Base-by-base conservation (phyloP, 2,888 invertebrate species). In the Anarsia innoxiella region DNA sequence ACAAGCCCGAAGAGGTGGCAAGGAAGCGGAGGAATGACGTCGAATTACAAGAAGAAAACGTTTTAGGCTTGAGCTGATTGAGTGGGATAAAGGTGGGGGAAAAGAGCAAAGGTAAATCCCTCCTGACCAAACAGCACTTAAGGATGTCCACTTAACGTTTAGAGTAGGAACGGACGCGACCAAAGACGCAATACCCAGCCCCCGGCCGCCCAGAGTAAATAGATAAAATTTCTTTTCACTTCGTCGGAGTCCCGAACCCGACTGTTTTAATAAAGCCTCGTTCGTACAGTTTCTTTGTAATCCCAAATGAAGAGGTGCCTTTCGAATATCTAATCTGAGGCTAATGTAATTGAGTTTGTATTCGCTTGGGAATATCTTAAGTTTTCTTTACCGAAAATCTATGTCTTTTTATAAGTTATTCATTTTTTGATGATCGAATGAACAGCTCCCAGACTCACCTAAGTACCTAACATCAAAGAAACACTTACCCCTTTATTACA, bases 31-130 rank as follows among this genome's bases (percentile, higher is more conserved):
- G 40, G 48, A 46, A 49, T 45, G 41, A 40, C 45, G 49, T 27
- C 58, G 61, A 63, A 60, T 66, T 66, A 64, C 53, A n/a, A n/a
- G 13, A 15, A 30, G 13, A 57, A 62, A 60, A 53, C 66, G 62
- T 56, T 67, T 66, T 62, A 55, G 55, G 54, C 59, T 59, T 63
- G 60, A 67, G 60, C 59, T 77, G 80, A 83, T 79, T 77, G 78
- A 80, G 77, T 65, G 69, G 70, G 64, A n/a, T n/a, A n/a, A 60
- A 65, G 67, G 68, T 49, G 59, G 61, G 57, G 56, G 59, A 71
- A 82, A 79, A 73, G 80, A 79, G 80, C 82, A 78, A 72, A 79
- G 76, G 76, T 76, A 76, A 80, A 83, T 80, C 83, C 74, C 72
- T 69, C 55, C 71, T 77, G 75, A 64, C 78, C 82, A 82, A 83